phyloP scores from a whole-genome alignment of 2,113 vertebrate species.

The Trichomycterus rosablanca region DNA sequence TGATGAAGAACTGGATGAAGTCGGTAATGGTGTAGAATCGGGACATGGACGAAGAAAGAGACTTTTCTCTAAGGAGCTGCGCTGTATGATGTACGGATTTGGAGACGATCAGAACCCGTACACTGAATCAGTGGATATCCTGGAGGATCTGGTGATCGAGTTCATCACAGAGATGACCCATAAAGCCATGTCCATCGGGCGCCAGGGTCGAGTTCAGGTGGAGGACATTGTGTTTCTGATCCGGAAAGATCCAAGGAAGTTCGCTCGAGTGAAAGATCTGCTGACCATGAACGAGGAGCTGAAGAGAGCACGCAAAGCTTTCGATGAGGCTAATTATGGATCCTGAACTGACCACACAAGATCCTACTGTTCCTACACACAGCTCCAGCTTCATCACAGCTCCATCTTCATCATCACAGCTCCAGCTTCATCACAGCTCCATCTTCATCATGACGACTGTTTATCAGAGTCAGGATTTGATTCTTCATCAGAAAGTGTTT shows the following conservation, averaged over 20 bases:
- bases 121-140: slow-evolving; percentile 94
- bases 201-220: slow-evolving; percentile 95
- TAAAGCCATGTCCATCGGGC: slow-evolving; percentile 96
- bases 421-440: not conserved
- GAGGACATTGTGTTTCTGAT: slow-evolving; percentile 98
- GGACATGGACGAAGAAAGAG: slow-evolving; percentile 85
- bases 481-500: too few relatives aligned
- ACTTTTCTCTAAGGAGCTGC: slow-evolving; percentile 93
- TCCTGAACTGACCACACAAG: too few relatives aligned
- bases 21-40: slow-evolving; percentile 73
- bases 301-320: slow-evolving; percentile 93
- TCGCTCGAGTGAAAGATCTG: slow-evolving; percentile 94
- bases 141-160: slow-evolving; percentile 96
- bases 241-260: slow-evolving; percentile 93
- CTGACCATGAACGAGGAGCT: slow-evolving; percentile 98
- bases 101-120: slow-evolving; percentile 98
- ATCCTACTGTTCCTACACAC: not conserved
- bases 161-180: slow-evolving; percentile 99
- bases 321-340: slow-evolving; percentile 96
- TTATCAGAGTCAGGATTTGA: too few relatives aligned
- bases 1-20: slow-evolving; percentile 88
- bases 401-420: too few relatives aligned
- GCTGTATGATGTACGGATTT: slow-evolving; percentile 99
- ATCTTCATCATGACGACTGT: too few relatives aligned
- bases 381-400: not conserved